These are phyloP conservation scores for Myotis findleyi DNA, from an alignment of 2,797 vertebrate genomes.

Conservation along the genomic window DNA sequence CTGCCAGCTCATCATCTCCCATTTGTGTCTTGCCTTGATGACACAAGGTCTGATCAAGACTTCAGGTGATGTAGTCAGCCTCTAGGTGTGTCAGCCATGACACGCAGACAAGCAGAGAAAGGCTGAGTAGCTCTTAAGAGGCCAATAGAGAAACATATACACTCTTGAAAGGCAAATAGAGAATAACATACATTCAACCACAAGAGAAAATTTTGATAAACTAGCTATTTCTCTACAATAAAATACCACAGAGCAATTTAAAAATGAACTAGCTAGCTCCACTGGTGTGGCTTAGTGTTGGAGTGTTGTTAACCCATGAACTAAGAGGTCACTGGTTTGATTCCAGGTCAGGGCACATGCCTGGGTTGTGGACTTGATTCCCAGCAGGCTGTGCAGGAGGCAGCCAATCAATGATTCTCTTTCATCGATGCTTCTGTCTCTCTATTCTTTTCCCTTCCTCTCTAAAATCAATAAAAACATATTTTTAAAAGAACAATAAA, in stretches of 20 bases:
- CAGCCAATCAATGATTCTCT: too few species aligned
- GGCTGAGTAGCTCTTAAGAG: not conserved
- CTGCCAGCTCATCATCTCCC: not conserved
- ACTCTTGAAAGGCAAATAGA: not conserved
- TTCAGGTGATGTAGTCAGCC: accelerated
- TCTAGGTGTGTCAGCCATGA: not conserved
- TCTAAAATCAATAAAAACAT: too few species aligned
- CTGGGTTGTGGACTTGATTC: too few species aligned
- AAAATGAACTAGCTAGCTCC: not conserved
- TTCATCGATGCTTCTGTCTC: too few species aligned
- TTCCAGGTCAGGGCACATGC: too few species aligned
- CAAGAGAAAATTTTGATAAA: constrained; percentile 5
- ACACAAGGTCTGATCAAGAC: not conserved
- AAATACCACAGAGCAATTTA: not conserved
- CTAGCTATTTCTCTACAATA: not conserved
- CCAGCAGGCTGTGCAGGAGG: too few species aligned
- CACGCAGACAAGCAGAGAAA: not conserved
- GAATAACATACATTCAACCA: not conserved
- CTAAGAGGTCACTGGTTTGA: too few species aligned
- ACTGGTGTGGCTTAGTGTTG: too few species aligned
- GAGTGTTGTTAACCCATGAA: too few species aligned
- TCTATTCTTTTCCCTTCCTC: too few species aligned
- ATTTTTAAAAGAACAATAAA: not conserved
- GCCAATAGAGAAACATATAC: not conserved
- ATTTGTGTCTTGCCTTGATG: not conserved